Base-by-base conservation (phyloP, 2,113 vertebrate genomes). In the Ptyas mucosa region DNA sequence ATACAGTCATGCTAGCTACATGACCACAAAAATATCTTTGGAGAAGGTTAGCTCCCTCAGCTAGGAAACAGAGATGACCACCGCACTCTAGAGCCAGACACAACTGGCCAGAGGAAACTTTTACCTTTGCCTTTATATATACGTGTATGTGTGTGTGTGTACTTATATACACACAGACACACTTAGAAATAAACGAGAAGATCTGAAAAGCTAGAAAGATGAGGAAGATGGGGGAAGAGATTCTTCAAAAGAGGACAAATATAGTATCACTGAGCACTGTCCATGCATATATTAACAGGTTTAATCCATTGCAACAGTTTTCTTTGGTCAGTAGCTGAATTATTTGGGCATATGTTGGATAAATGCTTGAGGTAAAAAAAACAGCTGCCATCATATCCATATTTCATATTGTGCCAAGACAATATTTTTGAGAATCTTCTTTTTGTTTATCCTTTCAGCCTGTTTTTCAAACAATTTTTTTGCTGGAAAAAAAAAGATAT, bases 201-300 rank as follows among this genome's bases (percentile, higher is more conserved):
- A 46, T 46, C 43, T 46, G 43, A 46, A 46, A 46, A 46, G 43
- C 4, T 61, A 26, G 29, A 57, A 69, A 29, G 3, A n/a, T 29
- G 11, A n/a, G 11, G 21, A 61, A 1, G 8, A 3, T 0, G 1
- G 10, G 23, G 3, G 4, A 29, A 15, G 29, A 34, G 0, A 52
- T 87, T 87, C 26, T 87, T 14, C 43, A 26, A 86, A 49, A 26
- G 43, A 24, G 23, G 46, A 26, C 21, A 75, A 75, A 34, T 75
- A 24, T 46, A 49, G 11, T 46, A 46, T 85, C n/a, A 18, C 2
- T 86, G 43, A 51, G 23, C 43, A 86, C 43, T 26, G 43, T 26
- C 10, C 23, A 86, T 86, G 85, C 43, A 46, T 49, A 26, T 46
- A 14, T 46, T 86, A 3, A 86, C 3, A 49, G 20, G 12, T 87